Percentiles rank a stretch among this genome's conserved stretches.
phyloP scores from a whole-genome alignment of 2,113 vertebrate species.

The Oncorhynchus clarkii region DNA sequence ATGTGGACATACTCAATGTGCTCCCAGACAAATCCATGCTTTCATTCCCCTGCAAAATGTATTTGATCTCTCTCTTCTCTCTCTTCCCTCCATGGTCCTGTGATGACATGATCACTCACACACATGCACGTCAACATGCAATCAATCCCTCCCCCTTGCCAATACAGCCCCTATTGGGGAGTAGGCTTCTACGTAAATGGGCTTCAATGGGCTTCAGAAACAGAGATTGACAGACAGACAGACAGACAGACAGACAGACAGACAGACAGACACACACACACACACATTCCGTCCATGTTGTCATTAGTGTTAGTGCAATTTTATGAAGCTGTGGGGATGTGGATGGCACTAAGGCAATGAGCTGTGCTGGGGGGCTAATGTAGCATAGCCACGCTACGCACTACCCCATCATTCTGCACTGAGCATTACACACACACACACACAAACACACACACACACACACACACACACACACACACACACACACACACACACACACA shows the following conservation, averaged over 20 bases:
- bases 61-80: constrained; percentile 44
- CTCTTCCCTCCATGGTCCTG: not conserved
- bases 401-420: constrained; percentile 45
- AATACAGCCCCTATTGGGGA: not conserved
- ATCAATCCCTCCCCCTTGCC: constrained; percentile 11
- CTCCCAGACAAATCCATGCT: constrained; percentile 50
- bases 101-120: constrained; percentile 1
- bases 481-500: constrained; percentile 2
- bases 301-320: constrained; percentile 64
- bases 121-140: not conserved
- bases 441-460: not conserved
- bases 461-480: not conserved
- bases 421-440: constrained; percentile 6
- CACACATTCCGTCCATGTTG: not conserved
- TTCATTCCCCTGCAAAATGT: constrained; percentile 56
- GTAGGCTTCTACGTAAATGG: not conserved
- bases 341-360: constrained; percentile 63
- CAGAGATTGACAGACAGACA: not conserved
- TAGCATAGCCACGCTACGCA: constrained; percentile 48
- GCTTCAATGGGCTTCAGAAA: not conserved
- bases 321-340: constrained; percentile 5
- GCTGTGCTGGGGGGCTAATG: constrained; percentile 68
- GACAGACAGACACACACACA: too few species aligned
- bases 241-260: not conserved
- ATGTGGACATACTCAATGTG: not conserved